Conservation (phyloP, 2,797 vertebrate species). For the Anguilla marmorata region DNA sequence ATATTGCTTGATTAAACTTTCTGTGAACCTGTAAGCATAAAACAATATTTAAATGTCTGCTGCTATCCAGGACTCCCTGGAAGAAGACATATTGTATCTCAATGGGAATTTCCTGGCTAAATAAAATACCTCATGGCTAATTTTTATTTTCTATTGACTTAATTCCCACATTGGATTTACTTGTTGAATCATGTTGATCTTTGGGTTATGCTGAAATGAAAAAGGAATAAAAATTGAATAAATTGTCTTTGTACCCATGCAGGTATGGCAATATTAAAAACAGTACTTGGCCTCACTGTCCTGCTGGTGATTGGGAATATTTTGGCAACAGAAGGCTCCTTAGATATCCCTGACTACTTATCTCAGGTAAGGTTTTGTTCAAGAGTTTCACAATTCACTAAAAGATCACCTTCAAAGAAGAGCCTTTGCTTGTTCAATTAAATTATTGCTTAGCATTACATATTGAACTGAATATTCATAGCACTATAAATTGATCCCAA, state of each 20-base stretch:
- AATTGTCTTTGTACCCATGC: background rate
- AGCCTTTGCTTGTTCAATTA: too few relatives aligned
- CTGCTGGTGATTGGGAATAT: constrained; percentile 45
- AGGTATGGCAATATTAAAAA: constrained; percentile 58
- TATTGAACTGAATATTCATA: too few relatives aligned
- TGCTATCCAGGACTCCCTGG: too few relatives aligned
- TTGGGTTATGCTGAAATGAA: background rate
- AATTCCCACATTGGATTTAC: background rate
- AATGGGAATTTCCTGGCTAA: too few relatives aligned
- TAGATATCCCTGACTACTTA: constrained; percentile 16
- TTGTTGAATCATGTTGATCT: background rate
- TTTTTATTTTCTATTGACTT: too few relatives aligned
- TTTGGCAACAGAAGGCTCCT: constrained; percentile 49
- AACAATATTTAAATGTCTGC: too few relatives aligned
- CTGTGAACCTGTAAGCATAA: too few relatives aligned
- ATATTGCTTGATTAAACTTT: too few relatives aligned
- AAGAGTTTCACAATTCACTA: background rate
- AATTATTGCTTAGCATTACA: too few relatives aligned
- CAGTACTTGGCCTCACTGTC: constrained; percentile 38
- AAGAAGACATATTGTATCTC: too few relatives aligned
- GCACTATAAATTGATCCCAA: too few relatives aligned
- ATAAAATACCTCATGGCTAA: too few relatives aligned
- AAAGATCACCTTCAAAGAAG: background rate
- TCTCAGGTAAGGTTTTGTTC: constrained; percentile 4
- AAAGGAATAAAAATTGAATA: background rate